Evolutionary conservation across 2,113 vertebrate species (phyloP).

Genomic region (Prunella himalayana): DNA sequence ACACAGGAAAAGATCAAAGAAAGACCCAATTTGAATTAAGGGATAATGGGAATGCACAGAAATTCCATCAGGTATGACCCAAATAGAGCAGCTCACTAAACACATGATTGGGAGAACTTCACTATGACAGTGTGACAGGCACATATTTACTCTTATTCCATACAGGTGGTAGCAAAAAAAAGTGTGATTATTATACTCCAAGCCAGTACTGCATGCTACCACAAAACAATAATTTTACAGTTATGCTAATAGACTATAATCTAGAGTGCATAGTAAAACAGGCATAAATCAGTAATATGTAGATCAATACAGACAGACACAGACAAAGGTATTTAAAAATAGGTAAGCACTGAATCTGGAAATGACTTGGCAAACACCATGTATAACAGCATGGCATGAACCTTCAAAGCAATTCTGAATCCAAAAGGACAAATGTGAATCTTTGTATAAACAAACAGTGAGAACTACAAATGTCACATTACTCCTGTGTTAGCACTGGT

Average conservation of each 20-base stretch:
- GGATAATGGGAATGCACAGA: background rate
- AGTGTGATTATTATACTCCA: background rate
- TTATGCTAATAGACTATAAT: background rate
- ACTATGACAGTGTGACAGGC: background rate
- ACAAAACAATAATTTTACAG: background rate
- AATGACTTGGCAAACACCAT: background rate
- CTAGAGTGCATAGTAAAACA: background rate
- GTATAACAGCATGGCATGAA: background rate
- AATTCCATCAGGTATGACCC: background rate
- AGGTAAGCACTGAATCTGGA: background rate
- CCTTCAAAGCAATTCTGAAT: background rate
- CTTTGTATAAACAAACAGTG: background rate
- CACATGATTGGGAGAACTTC: background rate
- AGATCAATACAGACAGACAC: background rate
- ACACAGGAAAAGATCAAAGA: background rate
- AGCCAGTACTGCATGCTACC: background rate
- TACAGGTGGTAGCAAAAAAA: background rate
- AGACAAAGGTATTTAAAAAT: background rate
- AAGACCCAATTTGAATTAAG: background rate
- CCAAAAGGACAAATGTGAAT: background rate
- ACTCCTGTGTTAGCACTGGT: background rate
- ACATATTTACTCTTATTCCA: background rate
- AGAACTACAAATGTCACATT: background rate
- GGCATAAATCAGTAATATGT: background rate
- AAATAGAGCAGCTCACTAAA: background rate